Evolutionary conservation across 2,113 vertebrate genomes (phyloP).

Genomic region (Condylura cristata): DNA sequence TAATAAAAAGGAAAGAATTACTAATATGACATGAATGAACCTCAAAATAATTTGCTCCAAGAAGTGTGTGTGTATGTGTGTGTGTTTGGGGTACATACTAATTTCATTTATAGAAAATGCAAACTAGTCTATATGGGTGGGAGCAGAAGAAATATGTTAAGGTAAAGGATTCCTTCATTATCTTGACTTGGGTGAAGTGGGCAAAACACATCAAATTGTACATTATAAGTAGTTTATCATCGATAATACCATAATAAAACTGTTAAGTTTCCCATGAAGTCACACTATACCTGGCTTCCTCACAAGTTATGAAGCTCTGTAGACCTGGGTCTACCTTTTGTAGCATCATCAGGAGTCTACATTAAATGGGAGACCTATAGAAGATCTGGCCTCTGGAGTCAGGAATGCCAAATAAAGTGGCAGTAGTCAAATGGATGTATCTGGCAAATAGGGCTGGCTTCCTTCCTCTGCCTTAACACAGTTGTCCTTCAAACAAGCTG

Average conservation of each 20-base stretch:
- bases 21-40: neutral
- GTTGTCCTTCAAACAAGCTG: neutral
- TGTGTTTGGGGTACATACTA: neutral
- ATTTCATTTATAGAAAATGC: neutral
- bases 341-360: neutral
- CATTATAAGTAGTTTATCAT: neutral
- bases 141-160: neutral
- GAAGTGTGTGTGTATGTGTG: neutral
- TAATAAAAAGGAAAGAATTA: neutral
- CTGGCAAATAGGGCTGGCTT: neutral
- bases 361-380: neutral
- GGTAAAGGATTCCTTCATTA: neutral
- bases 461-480: neutral
- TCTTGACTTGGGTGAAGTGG: constrained; percentile 15
- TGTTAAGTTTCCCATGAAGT: neutral
- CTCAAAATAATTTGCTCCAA: constrained; percentile 26
- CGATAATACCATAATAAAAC: neutral
- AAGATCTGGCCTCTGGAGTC: neutral
- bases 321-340: neutral
- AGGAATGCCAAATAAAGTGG: neutral
- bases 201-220: neutral
- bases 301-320: neutral
- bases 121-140: neutral
- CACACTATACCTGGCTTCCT: neutral
- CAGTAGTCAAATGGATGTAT: neutral